Evolutionary conservation across 2,888 invertebrate genomes (phyloP), one percentile per base, ranked within the genome.

Genomic region (Salpingus planirostris): DNA sequence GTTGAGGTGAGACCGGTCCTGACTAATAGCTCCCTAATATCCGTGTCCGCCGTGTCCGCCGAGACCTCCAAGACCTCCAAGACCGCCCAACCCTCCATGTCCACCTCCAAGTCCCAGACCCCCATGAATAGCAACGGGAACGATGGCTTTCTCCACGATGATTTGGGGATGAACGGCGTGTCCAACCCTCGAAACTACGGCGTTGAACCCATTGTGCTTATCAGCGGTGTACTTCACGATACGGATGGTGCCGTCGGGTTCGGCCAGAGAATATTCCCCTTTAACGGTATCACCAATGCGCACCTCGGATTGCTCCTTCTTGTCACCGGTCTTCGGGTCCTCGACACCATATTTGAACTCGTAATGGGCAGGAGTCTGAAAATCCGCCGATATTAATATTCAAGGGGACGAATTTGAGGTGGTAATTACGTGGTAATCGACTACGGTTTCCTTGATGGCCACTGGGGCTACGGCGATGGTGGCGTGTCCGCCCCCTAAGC

Each of bases 151-250:
- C 5, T 23, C 5, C 5, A 18, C 23, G 23, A 5, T 7, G 23
- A 21, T 21, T 34, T 36, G 43, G 2, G 31, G 35, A 23, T 35
- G 72, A 1, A 67, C 67, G 15, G 73, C 69, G 47, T 77, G 76
- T 37, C 76, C 78, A 21, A 73, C 68, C 57, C 73, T 76, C 46
- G 76, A 74, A 4, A 80, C 80, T 24, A 78, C 71, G 14, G 80
- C 80, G 36, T 54, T 54, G 44, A 54, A 54, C 24, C 54, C 54
- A 26, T 53, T 54, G 30, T 51, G 44, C 21, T 52, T 46, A 42
- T 57, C 57, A 31, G 55, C 54, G 15, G 55, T 55, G 43, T 55
- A 55, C 34, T 55, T 51, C 3, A 55, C 55, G 13, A 52, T 52
- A 24, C 54, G 46, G 10, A 51, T 37, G 31, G 56, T 56, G 38